Conservation (phyloP, 2,797 vertebrate species). For the Alosa sapidissima region DNA sequence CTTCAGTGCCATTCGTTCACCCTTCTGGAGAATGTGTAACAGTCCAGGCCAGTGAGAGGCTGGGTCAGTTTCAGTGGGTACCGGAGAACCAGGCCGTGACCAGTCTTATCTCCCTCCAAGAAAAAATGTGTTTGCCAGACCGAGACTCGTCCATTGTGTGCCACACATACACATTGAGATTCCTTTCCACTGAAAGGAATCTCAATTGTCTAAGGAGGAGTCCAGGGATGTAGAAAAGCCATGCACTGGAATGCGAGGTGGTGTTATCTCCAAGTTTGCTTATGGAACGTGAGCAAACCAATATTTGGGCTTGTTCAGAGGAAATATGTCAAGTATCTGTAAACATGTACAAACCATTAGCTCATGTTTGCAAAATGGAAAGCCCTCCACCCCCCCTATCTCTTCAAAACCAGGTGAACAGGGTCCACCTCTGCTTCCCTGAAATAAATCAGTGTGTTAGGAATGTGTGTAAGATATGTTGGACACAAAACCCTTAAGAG, state of each 20-base stretch:
- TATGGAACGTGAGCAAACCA: neutral
- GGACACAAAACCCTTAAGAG: neutral
- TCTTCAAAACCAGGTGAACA: neutral
- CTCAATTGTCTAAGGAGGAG: neutral
- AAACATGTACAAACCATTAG: neutral
- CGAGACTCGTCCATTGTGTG: neutral
- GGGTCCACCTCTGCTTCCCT: neutral
- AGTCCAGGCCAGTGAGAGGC: neutral
- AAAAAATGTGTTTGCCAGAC: slow-evolving; percentile 8
- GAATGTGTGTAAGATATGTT: neutral
- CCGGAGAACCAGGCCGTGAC: neutral
- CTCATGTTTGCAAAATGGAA: slow-evolving; percentile 5
- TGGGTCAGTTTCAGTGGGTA: neutral
- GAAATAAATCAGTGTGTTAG: neutral
- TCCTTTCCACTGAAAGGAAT: neutral
- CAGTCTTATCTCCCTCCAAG: neutral
- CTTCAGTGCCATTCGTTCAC: neutral
- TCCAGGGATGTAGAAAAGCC: neutral
- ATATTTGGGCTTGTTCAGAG: slow-evolving; percentile 2
- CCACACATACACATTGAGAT: neutral
- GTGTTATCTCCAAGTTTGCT: neutral
- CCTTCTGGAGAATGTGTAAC: neutral
- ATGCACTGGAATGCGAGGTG: slow-evolving; percentile 1
- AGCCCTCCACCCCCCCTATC: neutral
- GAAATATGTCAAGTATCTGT: slow-evolving; percentile 20